Evolutionary conservation across 1,140 invertebrate species (phyloP).

Genomic region (Leguminivora glycinivorella): DNA sequence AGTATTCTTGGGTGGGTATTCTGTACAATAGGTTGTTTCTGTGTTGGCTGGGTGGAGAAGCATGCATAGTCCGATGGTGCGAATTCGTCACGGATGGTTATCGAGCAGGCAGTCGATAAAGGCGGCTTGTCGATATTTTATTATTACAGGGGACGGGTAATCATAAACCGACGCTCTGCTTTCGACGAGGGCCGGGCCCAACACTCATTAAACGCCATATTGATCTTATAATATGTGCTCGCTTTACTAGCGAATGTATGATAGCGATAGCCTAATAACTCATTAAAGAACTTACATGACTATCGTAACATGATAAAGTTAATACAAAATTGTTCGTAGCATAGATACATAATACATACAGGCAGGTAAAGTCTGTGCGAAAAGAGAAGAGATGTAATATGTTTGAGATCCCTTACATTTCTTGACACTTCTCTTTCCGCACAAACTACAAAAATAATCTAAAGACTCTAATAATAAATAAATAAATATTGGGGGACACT

Average conservation of each 20-base stretch:
- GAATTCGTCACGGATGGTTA: constrained; percentile 78
- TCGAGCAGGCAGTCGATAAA: constrained; percentile 73
- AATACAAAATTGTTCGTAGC: not conserved
- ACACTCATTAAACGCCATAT: constrained; percentile 55
- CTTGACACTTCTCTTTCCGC: too few relatives aligned
- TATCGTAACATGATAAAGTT: not conserved
- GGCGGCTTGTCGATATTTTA: constrained; percentile 73
- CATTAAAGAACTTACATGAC: not conserved
- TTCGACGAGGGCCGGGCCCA: constrained; percentile 53
- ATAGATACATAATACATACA: too few relatives aligned
- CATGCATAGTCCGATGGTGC: constrained; percentile 59
- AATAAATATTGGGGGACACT: too few relatives aligned
- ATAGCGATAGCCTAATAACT: not conserved
- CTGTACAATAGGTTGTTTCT: constrained; percentile 32
- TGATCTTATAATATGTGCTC: constrained; percentile 39
- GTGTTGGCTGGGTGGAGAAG: constrained; percentile 33
- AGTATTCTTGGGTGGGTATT: constrained; percentile 31
- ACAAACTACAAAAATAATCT: too few relatives aligned
- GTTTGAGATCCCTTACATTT: too few relatives aligned
- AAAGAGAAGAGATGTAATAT: too few relatives aligned
- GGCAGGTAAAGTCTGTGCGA: too few relatives aligned
- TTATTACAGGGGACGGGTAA: constrained; percentile 69
- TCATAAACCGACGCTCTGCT: constrained; percentile 57
- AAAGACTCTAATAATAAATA: too few relatives aligned
- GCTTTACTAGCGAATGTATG: not conserved